These are phyloP conservation scores for Chymomyza fuscimana DNA, from an alignment of 2,888 invertebrate genomes.

Conservation along the genomic window DNA sequence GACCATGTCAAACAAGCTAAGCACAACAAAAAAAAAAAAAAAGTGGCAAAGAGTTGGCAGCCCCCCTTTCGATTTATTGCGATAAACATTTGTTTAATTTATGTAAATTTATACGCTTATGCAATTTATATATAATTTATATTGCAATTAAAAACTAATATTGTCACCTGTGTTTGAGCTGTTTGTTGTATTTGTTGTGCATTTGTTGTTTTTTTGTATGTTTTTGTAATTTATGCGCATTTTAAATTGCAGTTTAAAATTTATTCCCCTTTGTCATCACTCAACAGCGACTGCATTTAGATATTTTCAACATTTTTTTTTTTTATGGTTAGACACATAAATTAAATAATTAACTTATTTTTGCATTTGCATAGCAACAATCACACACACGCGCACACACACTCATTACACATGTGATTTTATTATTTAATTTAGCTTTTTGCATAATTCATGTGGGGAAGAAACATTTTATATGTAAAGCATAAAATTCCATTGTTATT, in stretches of 20 bases:
- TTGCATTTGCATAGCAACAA: slow-evolving; percentile 34
- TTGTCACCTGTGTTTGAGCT: slow-evolving; percentile 39
- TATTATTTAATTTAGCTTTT: slow-evolving; percentile 61
- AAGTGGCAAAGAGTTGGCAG: not conserved
- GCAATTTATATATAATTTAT: slow-evolving; percentile 61
- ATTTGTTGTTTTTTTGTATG: slow-evolving; percentile 10
- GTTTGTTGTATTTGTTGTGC: slow-evolving; percentile 10
- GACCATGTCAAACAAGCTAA: no score
- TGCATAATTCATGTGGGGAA: slow-evolving; percentile 61
- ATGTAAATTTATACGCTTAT: slow-evolving; percentile 44
- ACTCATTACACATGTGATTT: slow-evolving; percentile 46
- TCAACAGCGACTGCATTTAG: slow-evolving; percentile 2
- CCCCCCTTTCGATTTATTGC: not conserved
- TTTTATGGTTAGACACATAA: slow-evolving; percentile 44
- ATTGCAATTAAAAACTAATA: slow-evolving; percentile 69
- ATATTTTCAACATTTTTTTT: slow-evolving; percentile 17
- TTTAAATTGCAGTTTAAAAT: slow-evolving; percentile 51
- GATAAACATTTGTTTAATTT: slow-evolving; percentile 39
- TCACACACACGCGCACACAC: not conserved
- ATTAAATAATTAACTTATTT: slow-evolving; percentile 69
- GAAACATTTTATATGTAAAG: slow-evolving; percentile 36
- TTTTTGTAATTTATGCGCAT: slow-evolving; percentile 65
- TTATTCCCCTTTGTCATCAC: slow-evolving; percentile 24
- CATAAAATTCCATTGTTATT: slow-evolving; percentile 28
- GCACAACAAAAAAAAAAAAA: no score